A percentile compares a stretch with the other conserved stretches of the same genome.
Evolutionary conservation across 2,888 invertebrate species (phyloP).

Genomic region (Agrotis ipsilon): DNA sequence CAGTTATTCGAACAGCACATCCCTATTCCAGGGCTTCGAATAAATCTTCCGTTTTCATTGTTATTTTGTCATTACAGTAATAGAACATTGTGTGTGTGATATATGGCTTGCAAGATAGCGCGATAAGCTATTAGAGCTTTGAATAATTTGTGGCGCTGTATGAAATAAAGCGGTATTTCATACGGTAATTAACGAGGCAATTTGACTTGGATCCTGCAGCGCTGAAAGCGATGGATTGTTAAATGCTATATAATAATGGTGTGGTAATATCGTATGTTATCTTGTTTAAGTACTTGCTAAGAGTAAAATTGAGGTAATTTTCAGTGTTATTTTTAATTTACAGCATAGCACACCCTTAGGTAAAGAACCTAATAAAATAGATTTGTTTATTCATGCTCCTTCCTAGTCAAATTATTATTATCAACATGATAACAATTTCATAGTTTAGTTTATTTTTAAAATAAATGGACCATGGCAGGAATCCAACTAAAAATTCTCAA

Average conservation of each 20-base stretch:
- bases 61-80: slow-evolving; percentile 78
- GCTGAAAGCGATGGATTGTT: slow-evolving; percentile 38
- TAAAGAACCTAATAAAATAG: neutral
- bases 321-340: neutral
- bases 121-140: slow-evolving; percentile 67
- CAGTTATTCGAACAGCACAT: slow-evolving; percentile 33
- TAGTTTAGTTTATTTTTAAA: neutral
- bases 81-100: slow-evolving; percentile 73
- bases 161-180: slow-evolving; percentile 58
- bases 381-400: neutral
- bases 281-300: slow-evolving; percentile 7
- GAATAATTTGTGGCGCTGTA: slow-evolving; percentile 59
- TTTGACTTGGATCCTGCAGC: slow-evolving; percentile 55
- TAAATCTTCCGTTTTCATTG: slow-evolving; percentile 76
- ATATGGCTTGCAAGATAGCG: slow-evolving; percentile 55
- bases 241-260: slow-evolving; percentile 9
- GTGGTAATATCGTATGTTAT: slow-evolving; percentile 13
- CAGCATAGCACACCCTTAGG: neutral
- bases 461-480: neutral
- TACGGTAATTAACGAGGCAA: slow-evolving; percentile 56
- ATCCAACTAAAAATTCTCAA: neutral
- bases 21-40: slow-evolving; percentile 47
- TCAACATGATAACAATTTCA: neutral
- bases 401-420: neutral
- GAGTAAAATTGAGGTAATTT: slow-evolving; percentile 25